Percentiles rank a stretch among this genome's conserved stretches.
These are phyloP conservation scores for Tinamus major DNA, from an alignment of 2,797 vertebrate species.

Conservation along the genomic window DNA sequence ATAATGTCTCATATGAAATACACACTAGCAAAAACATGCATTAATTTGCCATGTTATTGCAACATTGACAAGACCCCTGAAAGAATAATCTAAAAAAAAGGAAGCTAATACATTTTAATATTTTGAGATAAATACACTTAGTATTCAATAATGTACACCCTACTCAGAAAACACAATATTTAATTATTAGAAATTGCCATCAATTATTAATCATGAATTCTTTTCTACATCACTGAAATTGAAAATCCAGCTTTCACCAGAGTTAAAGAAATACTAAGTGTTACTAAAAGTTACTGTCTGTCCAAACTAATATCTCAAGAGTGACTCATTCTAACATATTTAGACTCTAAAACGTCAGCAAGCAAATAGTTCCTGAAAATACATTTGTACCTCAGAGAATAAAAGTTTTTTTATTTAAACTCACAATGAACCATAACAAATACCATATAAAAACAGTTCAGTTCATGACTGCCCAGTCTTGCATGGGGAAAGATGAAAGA, in stretches of 20 bases:
- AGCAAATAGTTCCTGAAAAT: conserved; percentile 3
- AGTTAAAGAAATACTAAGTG: not conserved
- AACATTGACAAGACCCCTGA: not conserved
- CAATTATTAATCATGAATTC: conserved; percentile 5
- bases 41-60: not conserved
- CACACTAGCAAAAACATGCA: not conserved
- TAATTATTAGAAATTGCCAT: not conserved
- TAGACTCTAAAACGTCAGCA: not conserved
- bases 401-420: not conserved
- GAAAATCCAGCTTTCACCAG: not conserved
- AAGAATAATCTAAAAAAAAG: not conserved
- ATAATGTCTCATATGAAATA: not conserved
- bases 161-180: conserved; percentile 10
- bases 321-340: conserved; percentile 16
- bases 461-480: not conserved
- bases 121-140: not conserved
- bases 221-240: not conserved
- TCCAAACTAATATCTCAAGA: not conserved
- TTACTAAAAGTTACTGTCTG: conserved; percentile 11
- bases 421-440: not conserved
- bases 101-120: not conserved
- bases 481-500: not conserved
- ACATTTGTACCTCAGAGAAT: not conserved
- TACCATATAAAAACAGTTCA: not conserved
- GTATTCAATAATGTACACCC: not conserved